Evolutionary conservation across 2,888 invertebrate genomes (phyloP), one percentile per base, ranked within the genome.

Genomic region (Microchrysa polita): DNA sequence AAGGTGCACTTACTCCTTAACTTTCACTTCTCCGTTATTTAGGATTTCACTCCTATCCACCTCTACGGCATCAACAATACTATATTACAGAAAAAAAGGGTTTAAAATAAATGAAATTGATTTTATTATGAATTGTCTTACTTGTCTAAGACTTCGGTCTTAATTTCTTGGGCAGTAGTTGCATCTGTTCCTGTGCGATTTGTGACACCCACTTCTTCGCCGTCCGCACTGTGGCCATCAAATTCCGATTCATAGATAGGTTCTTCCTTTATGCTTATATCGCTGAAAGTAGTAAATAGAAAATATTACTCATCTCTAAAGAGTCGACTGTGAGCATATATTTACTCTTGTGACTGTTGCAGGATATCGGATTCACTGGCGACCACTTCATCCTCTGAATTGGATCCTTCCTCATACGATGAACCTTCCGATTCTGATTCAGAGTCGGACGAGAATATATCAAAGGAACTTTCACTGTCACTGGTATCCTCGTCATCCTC

Each of bases 121-220:
- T 4, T 63, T 42, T 40, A 18, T 23, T 60, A 16, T 42, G 61
- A 9, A 40, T 34, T 34, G 27, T 34, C 18, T 14, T 42, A 69
- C 69, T 55, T 27, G 12, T 69, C 69, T 40, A 69, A 42, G 18
- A 69, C 69, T 69, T 69, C 69, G 12, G 69, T 69, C 57, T 69
- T 69, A 20, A 69, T 69, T 55, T 20, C 20, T 20, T 40, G 34
- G 18, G 23, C 18, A n/a, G 40, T 5, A 42, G 42, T 7, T 12
- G 12, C 42, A 42, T 42, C 42, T n/a, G n/a, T n/a, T n/a, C n/a
- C n/a, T n/a, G n/a, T n/a, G n/a, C n/a, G n/a, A n/a, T n/a, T n/a
- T n/a, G n/a, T n/a, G 4, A 7, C 27, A 34, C 27, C 27, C 27
- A 34, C 2, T 12, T 48, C 16, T 12, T 48, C 48, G 5, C 48